A percentile compares a stretch with the other conserved stretches of the same genome.
phyloP scores from a whole-genome alignment of 2,797 vertebrate genomes.

The Parotocinclus haroldoi region DNA sequence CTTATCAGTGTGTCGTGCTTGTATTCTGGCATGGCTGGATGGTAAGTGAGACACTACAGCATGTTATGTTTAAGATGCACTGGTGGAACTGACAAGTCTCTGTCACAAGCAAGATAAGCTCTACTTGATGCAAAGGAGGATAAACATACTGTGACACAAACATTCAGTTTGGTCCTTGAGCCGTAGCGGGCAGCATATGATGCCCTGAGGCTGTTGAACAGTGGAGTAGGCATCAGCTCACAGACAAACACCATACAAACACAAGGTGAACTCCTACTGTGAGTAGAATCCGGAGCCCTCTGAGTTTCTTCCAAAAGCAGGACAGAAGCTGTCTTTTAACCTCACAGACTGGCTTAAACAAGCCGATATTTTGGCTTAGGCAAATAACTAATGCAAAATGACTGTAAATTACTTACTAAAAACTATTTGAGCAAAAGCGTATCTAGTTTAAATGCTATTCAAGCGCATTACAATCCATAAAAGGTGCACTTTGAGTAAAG shows the following conservation, averaged over 20 bases:
- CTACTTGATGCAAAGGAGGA: constrained; percentile 26
- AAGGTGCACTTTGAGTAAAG: no score
- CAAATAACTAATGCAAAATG: no score
- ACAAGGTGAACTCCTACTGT: constrained; percentile 53
- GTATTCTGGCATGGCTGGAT: not conserved
- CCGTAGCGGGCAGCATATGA: constrained; percentile 65
- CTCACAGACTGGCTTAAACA: no score
- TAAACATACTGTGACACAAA: constrained; percentile 25
- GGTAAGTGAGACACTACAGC: constrained; percentile 12
- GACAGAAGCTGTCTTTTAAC: not conserved
- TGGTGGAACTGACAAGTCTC: constrained; percentile 21
- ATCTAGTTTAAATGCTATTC: no score
- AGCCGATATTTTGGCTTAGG: no score
- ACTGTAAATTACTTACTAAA: no score
- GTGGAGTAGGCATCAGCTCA: constrained; percentile 55
- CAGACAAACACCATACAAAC: constrained; percentile 46
- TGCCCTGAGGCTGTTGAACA: constrained; percentile 60
- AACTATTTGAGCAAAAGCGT: no score
- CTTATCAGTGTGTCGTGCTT: constrained; percentile 1
- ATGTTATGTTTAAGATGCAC: constrained; percentile 15
- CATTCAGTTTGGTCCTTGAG: constrained; percentile 33
- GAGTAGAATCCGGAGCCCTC: constrained; percentile 20
- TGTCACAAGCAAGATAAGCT: constrained; percentile 12
- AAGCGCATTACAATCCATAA: no score
- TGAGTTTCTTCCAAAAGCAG: constrained; percentile 12